Base-by-base conservation (phyloP, 2,888 invertebrate genomes). In the Ophioninae sp. region DNA sequence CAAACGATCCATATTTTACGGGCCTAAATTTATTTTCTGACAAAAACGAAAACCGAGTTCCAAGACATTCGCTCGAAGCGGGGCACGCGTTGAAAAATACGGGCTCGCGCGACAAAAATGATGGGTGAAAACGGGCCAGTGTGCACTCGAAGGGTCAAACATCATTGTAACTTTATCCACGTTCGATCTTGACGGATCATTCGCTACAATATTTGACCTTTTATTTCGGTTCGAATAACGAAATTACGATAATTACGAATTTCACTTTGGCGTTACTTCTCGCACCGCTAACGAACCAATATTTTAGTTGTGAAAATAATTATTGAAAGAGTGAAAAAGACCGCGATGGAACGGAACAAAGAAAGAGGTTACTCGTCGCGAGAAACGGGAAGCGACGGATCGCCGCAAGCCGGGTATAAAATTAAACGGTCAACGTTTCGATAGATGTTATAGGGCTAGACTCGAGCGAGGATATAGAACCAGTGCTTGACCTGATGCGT, bases 361-460 rank as follows among this genome's bases (percentile, higher is more conserved):
- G 2, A 6, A 62, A 23, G 10, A 30, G 13, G 30, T 62, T n/a
- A 65, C 7, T 13, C 1, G 39, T 65, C 8, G 65, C n/a, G n/a
- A 65, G 6, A n/a, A 68, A 30, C 0, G 20, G 30, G n/a, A 37
- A n/a, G 20, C 7, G 57, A 57, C 59, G 2, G 21, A 59, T 59
- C 20, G 59, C 21, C 59, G 20, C 20, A 20, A 59, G 59, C 7
- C 17, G 59, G 20, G 21, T 20, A 59, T 21, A 69, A 57, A 20
- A 20, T 59, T 57, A 67, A 84, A 81, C 73, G 23, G n/a, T 73
- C 68, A 23, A 81, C 72, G 39, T 84, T 79, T 79, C 57, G 44
- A 69, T 82, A 83, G 89, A 88, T 88, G 87, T 87, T 86, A 85
- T 88, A 86, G 88, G 87, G 79, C 81, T 88, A 85, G 87, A 88